phyloP scores from a whole-genome alignment of 2,797 vertebrate species.

The Mico argentatus region DNA sequence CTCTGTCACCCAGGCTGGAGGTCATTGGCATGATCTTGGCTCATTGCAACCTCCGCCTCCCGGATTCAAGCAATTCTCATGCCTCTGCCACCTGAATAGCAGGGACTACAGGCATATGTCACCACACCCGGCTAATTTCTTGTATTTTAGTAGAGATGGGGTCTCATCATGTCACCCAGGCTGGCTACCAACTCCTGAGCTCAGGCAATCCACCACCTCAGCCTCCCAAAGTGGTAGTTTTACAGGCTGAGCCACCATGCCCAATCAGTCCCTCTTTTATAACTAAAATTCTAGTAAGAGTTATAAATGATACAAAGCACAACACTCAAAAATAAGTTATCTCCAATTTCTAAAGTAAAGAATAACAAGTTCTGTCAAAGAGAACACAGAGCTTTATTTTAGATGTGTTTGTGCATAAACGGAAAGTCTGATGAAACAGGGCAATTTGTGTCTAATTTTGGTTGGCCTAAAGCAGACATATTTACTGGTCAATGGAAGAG shows the following conservation, averaged over 20 bases:
- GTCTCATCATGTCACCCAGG: too few species aligned
- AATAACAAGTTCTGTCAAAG: not conserved
- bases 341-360: not conserved
- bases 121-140: too few species aligned
- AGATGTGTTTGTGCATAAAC: not conserved
- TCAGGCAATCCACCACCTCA: too few species aligned
- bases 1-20: too few species aligned
- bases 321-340: not conserved
- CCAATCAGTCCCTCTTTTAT: not conserved
- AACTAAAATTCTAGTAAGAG: not conserved
- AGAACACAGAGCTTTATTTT: not conserved
- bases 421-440: not conserved
- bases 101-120: too few species aligned
- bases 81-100: too few species aligned
- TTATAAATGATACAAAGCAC: not conserved
- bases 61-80: too few species aligned
- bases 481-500: not conserved
- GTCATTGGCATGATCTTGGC: rapidly evolving
- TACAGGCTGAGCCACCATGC: too few species aligned
- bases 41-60: too few species aligned
- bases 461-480: not conserved
- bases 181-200: too few species aligned
- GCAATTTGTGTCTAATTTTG: not conserved
- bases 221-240: too few species aligned
- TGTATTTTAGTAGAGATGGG: too few species aligned